phyloP scores from a whole-genome alignment of 2,113 vertebrate species.

The Pao palembangensis region DNA sequence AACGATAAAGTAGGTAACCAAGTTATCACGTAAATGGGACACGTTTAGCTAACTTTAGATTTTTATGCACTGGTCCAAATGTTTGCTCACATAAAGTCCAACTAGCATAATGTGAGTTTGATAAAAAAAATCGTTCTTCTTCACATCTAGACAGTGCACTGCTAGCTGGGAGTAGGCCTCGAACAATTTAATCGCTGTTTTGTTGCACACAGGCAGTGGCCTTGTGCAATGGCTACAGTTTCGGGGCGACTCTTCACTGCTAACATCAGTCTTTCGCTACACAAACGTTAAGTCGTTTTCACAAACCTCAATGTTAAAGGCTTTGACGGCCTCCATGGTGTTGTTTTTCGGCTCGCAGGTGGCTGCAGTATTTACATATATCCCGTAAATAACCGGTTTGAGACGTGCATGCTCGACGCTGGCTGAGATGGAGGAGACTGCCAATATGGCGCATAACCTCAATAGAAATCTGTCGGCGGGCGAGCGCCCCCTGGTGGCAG shows the following conservation, averaged over 20 bases:
- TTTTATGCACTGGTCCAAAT: constrained; percentile 11
- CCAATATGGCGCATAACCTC: constrained; percentile 76
- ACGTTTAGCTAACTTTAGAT: constrained; percentile 37
- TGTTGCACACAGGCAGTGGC: constrained; percentile 46
- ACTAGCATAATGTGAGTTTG: not conserved
- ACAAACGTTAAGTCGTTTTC: constrained; percentile 3
- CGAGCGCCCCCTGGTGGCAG: constrained; percentile 47
- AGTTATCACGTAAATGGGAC: constrained; percentile 27
- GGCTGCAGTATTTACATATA: constrained; percentile 46
- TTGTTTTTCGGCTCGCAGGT: constrained; percentile 33
- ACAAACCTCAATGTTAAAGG: constrained; percentile 83
- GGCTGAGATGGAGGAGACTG: constrained; percentile 72
- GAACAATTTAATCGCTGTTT: not conserved
- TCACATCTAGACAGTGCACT: accelerated
- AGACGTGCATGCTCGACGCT: constrained; percentile 67
- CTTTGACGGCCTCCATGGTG: constrained; percentile 82
- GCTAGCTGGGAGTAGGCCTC: not conserved
- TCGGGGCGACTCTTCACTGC: constrained; percentile 18
- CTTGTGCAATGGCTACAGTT: constrained; percentile 32
- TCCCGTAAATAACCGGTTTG: constrained; percentile 57
- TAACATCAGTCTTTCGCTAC: constrained; percentile 36
- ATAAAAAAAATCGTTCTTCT: not conserved
- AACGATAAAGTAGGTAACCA: constrained; percentile 8
- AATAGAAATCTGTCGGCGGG: constrained; percentile 17
- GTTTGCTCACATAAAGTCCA: not conserved